Percentiles rank a stretch among this genome's conserved stretches.
phyloP scores from a whole-genome alignment of 2,113 vertebrate species.

The Sterrhoptilus dennistouni region DNA sequence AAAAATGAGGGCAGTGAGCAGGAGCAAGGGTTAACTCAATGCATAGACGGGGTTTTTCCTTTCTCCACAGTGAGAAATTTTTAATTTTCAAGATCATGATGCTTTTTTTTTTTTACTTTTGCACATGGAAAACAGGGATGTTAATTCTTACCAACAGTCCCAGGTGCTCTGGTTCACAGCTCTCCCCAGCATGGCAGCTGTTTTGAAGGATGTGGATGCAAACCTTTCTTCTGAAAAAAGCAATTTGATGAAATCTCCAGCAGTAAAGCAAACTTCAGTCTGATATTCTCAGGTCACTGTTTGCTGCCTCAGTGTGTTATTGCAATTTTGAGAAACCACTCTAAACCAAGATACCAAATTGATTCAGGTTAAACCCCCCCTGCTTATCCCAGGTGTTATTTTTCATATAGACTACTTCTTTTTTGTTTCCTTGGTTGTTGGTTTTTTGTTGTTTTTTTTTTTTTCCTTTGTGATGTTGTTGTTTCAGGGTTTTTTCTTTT shows the following conservation, averaged over 20 bases:
- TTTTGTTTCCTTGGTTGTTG: neutral
- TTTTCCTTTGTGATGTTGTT: neutral
- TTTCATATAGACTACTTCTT: neutral
- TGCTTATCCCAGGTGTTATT: neutral
- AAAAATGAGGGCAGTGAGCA: neutral
- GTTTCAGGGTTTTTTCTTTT: neutral
- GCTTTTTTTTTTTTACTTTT: neutral
- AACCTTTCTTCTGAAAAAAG: neutral
- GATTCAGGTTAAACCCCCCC: neutral
- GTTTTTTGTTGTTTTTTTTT: neutral
- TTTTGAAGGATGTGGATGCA: neutral
- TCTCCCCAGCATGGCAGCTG: neutral
- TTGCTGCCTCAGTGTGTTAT: neutral
- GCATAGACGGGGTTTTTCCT: fast-evolving
- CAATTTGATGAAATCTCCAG: neutral
- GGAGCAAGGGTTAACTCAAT: neutral
- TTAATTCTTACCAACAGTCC: too few relatives aligned
- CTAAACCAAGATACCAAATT: neutral
- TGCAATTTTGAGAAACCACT: neutral
- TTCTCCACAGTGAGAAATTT: neutral
- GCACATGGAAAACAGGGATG: fast-evolving
- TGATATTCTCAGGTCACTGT: neutral
- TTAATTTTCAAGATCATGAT: fast-evolving
- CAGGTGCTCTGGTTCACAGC: neutral
- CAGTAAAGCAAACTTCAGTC: neutral